Conservation (phyloP, 2,797 vertebrate species). For the Denticeps clupeoides region DNA sequence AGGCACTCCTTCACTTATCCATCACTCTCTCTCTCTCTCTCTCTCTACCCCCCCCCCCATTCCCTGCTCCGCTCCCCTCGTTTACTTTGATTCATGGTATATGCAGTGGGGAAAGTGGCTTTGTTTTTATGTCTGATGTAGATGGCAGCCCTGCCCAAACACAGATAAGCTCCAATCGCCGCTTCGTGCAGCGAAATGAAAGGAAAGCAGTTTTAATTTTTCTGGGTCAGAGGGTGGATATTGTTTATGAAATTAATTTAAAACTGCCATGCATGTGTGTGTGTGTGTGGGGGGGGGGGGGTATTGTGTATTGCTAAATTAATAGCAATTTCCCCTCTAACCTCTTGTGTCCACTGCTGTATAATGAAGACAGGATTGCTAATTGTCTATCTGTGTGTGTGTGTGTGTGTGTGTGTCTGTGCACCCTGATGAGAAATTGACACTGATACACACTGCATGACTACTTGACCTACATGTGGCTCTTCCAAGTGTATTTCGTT, state of each 20-base stretch:
- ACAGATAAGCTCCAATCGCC: constrained; percentile 7
- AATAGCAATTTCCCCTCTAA: not conserved
- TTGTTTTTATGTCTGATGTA: constrained; percentile 5
- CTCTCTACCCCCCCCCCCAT: not conserved
- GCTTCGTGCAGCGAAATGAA: no score
- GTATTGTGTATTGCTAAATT: not conserved
- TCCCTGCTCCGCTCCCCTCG: not conserved
- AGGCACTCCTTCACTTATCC: not conserved
- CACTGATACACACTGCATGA: not conserved
- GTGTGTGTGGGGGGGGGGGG: no score
- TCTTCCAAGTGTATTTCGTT: not conserved
- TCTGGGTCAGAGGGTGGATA: no score
- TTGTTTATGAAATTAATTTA: no score
- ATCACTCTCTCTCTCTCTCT: not conserved
- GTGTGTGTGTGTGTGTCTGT: no score
- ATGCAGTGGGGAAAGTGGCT: constrained; percentile 3
- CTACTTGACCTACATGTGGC: constrained; percentile 2
- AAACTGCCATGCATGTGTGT: no score
- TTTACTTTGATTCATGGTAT: constrained; percentile 5
- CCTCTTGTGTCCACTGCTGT: not conserved
- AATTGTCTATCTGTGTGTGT: not conserved
- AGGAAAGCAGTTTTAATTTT: no score
- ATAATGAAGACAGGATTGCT: constrained; percentile 2
- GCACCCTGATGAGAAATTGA: not conserved
- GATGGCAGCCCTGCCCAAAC: constrained; percentile 1